Evolutionary conservation across 1,140 invertebrate genomes (phyloP).

Genomic region (Ridgeia piscesae): DNA sequence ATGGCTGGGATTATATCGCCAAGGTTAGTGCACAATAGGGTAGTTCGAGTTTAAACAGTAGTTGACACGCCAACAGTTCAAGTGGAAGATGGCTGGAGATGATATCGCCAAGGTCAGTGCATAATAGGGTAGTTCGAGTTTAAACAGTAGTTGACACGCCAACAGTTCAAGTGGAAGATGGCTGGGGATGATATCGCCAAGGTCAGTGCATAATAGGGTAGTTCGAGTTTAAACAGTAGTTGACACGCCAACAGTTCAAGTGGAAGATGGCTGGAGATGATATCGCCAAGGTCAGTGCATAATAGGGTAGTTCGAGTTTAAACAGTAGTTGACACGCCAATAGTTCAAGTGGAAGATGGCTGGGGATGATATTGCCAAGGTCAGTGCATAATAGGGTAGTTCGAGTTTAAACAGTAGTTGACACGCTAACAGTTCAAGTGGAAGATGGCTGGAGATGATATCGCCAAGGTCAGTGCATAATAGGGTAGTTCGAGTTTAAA

Average conservation of each 20-base stretch:
- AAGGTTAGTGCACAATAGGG: not conserved
- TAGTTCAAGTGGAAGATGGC: slow-evolving; percentile 29
- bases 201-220: not conserved
- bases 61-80: slow-evolving; percentile 26
- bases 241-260: slow-evolving; percentile 27
- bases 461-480: slow-evolving; percentile 18
- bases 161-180: slow-evolving; percentile 28
- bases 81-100: slow-evolving; percentile 29
- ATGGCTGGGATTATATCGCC: slow-evolving; percentile 26
- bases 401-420: slow-evolving; percentile 14
- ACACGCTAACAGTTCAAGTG: slow-evolving; percentile 28
- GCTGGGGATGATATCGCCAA: slow-evolving; percentile 29
- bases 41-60: not conserved
- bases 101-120: slow-evolving; percentile 25
- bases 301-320: not conserved
- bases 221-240: not conserved
- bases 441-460: slow-evolving; percentile 29
- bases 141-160: slow-evolving; percentile 26
- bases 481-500: not conserved
- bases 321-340: slow-evolving; percentile 26
- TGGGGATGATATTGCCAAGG: slow-evolving; percentile 28
- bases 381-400: not conserved
- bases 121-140: not conserved
- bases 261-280: slow-evolving; percentile 30
- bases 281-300: slow-evolving; percentile 19